Percentiles rank a stretch among this genome's conserved stretches.
phyloP scores from a whole-genome alignment of 2,797 vertebrate species.

The Periparus ater region DNA sequence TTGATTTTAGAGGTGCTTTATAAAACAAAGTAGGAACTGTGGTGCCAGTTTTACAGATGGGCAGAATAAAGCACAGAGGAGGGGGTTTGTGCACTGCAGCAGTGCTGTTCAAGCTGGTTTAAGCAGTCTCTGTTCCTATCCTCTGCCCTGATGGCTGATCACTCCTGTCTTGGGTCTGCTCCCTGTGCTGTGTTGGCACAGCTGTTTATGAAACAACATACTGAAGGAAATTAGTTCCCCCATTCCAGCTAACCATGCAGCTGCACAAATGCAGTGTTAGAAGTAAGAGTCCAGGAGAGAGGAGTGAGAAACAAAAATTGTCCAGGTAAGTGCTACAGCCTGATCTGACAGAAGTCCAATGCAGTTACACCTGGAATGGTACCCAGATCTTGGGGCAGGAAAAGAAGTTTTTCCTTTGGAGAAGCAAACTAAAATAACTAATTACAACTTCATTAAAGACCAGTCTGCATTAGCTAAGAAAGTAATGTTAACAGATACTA shows the following conservation, averaged over 20 bases:
- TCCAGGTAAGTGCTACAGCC: background rate
- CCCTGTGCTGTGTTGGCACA: background rate
- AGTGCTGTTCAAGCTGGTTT: background rate
- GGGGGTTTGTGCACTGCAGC: background rate
- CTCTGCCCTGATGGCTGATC: background rate
- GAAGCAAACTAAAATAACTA: background rate
- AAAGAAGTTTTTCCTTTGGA: background rate
- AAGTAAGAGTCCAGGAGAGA: background rate
- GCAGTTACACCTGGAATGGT: background rate
- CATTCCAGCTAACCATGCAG: background rate
- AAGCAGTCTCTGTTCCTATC: background rate
- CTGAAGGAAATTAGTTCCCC: background rate
- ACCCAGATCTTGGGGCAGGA: background rate
- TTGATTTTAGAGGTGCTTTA: background rate
- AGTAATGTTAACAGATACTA: background rate
- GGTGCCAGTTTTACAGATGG: background rate
- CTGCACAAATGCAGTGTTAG: background rate
- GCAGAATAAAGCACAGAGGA: background rate
- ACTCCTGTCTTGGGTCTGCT: background rate
- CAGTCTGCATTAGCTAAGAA: background rate
- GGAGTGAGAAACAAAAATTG: background rate
- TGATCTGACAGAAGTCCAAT: background rate
- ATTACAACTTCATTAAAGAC: background rate
- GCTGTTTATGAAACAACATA: background rate
- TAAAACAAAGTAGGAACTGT: background rate